These are phyloP conservation scores for Sminthopsis crassicaudata DNA, from an alignment of 2,113 vertebrate genomes.

Conservation along the genomic window DNA sequence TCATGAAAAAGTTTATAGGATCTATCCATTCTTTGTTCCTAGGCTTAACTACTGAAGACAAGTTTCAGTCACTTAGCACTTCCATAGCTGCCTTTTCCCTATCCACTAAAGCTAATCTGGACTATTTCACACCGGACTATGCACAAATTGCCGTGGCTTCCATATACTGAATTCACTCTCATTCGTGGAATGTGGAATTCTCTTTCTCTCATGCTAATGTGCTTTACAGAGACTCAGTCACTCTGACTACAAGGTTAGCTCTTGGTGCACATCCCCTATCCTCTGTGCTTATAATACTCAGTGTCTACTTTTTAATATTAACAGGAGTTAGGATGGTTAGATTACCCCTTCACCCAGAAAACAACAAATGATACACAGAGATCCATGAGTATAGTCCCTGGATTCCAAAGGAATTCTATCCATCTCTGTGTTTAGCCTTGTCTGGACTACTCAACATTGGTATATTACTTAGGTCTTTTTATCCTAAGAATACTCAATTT, in stretches of 20 bases:
- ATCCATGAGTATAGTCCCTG: not conserved
- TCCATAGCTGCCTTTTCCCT: not conserved
- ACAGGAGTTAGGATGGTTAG: not conserved
- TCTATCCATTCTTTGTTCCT: not conserved
- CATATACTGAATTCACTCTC: not conserved
- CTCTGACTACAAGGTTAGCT: not conserved
- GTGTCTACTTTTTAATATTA: not conserved
- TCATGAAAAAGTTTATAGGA: not conserved
- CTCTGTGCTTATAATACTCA: not conserved
- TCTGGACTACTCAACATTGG: not conserved
- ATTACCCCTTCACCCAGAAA: not conserved
- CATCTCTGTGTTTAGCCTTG: not conserved
- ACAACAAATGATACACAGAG: not conserved
- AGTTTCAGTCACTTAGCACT: not conserved
- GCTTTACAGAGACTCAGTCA: not conserved
- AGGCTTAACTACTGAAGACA: not conserved
- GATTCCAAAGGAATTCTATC: not conserved
- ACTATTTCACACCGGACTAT: not conserved
- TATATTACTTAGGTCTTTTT: not conserved
- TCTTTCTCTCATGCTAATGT: not conserved
- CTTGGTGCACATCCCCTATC: not conserved
- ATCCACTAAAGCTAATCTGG: not conserved
- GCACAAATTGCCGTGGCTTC: not conserved
- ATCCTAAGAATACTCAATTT: not conserved
- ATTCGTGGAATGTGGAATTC: not conserved